Evolutionary conservation across 2,113 vertebrate genomes (phyloP).

Genomic region (Psephotus haematonotus): DNA sequence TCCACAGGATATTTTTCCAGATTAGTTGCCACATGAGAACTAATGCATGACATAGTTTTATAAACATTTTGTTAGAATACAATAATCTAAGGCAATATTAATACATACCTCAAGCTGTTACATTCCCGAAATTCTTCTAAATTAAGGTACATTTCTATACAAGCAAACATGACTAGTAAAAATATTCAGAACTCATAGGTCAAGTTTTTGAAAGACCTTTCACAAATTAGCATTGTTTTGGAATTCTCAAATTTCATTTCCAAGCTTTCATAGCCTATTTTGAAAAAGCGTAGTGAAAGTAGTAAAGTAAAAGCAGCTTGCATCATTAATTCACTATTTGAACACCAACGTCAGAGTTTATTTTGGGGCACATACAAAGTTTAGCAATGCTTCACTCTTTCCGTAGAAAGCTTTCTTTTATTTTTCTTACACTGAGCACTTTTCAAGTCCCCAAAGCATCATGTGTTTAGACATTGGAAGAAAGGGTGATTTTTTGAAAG

Average conservation of each 20-base stretch:
- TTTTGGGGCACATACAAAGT: neutral
- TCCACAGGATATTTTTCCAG: neutral
- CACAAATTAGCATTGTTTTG: neutral
- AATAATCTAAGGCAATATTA: neutral
- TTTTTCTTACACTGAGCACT: neutral
- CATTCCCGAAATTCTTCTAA: neutral
- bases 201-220: neutral
- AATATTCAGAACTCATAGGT: neutral
- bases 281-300: neutral
- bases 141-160: neutral
- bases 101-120: neutral
- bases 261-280: neutral
- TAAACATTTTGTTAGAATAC: neutral
- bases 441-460: neutral
- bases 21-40: neutral
- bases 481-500: neutral
- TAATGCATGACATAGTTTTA: neutral
- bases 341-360: neutral
- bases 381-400: neutral
- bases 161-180: neutral
- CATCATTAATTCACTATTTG: neutral
- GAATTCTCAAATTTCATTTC: neutral
- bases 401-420: neutral
- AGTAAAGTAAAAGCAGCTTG: neutral
- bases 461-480: slow-evolving; percentile 4